A percentile compares a stretch with the other conserved stretches of the same genome.
Evolutionary conservation across 2,888 invertebrate species (phyloP).

Genomic region (Drosophila ezoana): DNA sequence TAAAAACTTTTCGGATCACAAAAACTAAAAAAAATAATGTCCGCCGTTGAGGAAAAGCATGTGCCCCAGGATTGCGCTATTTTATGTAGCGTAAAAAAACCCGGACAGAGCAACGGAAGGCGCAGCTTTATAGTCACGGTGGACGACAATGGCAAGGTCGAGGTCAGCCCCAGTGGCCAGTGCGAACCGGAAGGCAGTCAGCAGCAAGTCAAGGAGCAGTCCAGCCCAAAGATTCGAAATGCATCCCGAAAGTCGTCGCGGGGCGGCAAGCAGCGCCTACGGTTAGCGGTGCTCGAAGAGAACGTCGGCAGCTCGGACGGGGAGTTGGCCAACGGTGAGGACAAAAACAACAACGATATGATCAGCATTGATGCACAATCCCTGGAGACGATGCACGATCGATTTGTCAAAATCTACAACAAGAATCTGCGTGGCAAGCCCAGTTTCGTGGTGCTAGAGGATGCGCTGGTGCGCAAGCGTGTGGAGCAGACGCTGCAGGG

Average conservation of each 20-base stretch:
- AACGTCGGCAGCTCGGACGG: constrained; percentile 30
- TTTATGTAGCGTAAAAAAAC: neutral
- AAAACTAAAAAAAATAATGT: constrained; percentile 28
- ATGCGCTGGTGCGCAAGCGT: constrained; percentile 29
- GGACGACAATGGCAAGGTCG: constrained; percentile 43
- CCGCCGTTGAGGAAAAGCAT: constrained; percentile 11
- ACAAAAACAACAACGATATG: neutral
- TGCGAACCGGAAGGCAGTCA: neutral
- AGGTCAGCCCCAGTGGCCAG: constrained; percentile 33
- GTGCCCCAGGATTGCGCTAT: neutral
- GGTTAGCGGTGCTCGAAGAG: constrained; percentile 48
- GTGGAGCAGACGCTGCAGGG: constrained; percentile 29
- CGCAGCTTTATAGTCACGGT: constrained; percentile 52
- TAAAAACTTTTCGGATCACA: constrained; percentile 45
- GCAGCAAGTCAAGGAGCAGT: neutral
- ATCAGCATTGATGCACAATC: constrained; percentile 3
- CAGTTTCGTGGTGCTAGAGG: constrained; percentile 61
- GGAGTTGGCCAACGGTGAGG: neutral
- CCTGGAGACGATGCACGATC: constrained; percentile 19
- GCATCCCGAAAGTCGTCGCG: neutral
- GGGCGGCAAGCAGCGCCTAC: constrained; percentile 25
- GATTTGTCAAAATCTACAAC: constrained; percentile 43
- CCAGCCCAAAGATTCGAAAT: neutral
- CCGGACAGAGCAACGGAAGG: constrained; percentile 5
- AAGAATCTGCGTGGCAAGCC: constrained; percentile 45